Evolutionary conservation across 1,140 invertebrate species (phyloP).

Genomic region (Drosophila athabasca): DNA sequence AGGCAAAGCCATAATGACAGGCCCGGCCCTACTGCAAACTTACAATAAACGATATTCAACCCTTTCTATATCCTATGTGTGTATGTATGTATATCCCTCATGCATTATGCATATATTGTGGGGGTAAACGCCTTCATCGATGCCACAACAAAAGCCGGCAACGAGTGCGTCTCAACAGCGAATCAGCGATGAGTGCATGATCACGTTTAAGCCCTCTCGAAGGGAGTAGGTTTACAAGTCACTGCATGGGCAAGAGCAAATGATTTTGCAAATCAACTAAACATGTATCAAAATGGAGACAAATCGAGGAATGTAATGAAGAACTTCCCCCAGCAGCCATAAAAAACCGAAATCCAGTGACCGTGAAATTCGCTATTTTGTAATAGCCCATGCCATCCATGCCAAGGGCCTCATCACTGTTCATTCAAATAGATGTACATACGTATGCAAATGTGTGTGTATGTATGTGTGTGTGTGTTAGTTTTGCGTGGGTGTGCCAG

Average conservation of each 20-base stretch:
- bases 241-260: too few relatives aligned
- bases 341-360: conserved; percentile 11
- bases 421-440: conserved; percentile 23
- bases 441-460: conserved; percentile 11
- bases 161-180: conserved; percentile 38
- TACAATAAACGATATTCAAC: conserved; percentile 8
- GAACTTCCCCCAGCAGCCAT: not conserved
- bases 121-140: conserved; percentile 37
- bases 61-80: not conserved
- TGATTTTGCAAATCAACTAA: too few relatives aligned
- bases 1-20: conserved; percentile 56
- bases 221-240: too few relatives aligned
- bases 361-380: conserved; percentile 22
- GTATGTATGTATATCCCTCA: not conserved
- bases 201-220: not conserved
- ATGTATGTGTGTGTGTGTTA: not conserved
- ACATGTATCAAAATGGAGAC: too few relatives aligned
- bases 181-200: conserved; percentile 45
- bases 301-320: too few relatives aligned
- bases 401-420: conserved; percentile 29
- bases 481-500: not conserved
- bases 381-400: not conserved
- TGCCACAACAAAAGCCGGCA: conserved; percentile 37
- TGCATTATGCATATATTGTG: conserved; percentile 39
- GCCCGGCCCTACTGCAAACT: conserved; percentile 15